Conservation (phyloP, 2,888 invertebrate species). For the Diogma glabrata region DNA sequence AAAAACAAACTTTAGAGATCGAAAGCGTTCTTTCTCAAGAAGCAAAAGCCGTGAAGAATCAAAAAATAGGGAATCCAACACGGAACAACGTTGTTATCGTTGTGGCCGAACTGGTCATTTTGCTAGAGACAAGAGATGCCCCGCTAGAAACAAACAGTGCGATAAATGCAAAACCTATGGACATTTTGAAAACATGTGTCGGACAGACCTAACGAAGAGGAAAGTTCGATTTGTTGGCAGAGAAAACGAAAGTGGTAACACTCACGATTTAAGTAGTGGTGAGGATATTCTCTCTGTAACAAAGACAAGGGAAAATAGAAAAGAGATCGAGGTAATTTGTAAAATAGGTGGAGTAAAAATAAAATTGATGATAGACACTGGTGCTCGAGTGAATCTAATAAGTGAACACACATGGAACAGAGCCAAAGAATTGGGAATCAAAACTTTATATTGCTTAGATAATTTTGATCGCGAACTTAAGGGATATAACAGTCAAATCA, state of each 20-base stretch:
- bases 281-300: not conserved
- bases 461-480: not conserved
- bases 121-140: conserved; percentile 7
- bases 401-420: not conserved
- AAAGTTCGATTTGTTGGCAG: not conserved
- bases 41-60: not conserved
- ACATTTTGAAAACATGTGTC: conserved; percentile 11
- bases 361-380: not conserved
- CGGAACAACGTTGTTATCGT: not conserved
- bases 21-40: not conserved
- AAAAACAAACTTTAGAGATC: not conserved
- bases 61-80: not conserved
- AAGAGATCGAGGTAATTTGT: not conserved
- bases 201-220: not conserved
- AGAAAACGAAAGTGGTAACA: not conserved
- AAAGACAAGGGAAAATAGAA: not conserved
- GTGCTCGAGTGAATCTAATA: not conserved
- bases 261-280: not conserved
- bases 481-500: not conserved
- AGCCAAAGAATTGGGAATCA: conserved; percentile 1
- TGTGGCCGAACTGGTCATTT: conserved; percentile 7
- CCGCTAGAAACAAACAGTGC: conserved; percentile 11
- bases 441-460: not conserved
- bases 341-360: not conserved
- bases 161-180: conserved; percentile 10